Evolutionary conservation across 2,888 invertebrate species (phyloP).

Genomic region (Ormia ochracea): DNA sequence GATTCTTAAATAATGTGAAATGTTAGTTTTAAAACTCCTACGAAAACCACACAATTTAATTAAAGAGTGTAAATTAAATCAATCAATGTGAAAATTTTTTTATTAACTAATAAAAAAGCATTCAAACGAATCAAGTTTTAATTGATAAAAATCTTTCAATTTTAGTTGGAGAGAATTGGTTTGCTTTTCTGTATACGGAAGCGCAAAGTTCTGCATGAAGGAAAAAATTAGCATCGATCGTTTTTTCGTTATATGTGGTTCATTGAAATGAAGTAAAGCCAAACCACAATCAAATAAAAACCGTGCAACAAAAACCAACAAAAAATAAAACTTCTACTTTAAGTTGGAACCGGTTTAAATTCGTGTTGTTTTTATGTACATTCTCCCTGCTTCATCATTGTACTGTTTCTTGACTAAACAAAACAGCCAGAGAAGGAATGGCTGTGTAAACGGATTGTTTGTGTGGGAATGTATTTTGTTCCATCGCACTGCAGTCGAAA

Average conservation of each 20-base stretch:
- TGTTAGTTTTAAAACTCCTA: background rate
- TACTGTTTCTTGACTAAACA: constrained; percentile 53
- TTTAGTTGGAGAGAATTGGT: background rate
- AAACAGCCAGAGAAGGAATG: background rate
- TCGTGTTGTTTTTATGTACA: constrained; percentile 38
- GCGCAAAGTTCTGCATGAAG: constrained; percentile 49
- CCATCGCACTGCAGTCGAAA: constrained; percentile 23
- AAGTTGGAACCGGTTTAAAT: constrained; percentile 61
- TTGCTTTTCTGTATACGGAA: constrained; percentile 53
- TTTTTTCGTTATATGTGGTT: constrained; percentile 47
- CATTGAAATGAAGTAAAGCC: constrained; percentile 49
- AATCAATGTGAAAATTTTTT: constrained; percentile 2
- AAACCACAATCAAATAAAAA: constrained; percentile 37
- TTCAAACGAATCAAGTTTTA: constrained; percentile 17
- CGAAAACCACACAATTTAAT: constrained; percentile 2
- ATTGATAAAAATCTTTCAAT: constrained; percentile 55
- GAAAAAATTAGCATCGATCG: constrained; percentile 38
- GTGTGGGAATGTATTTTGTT: constrained; percentile 53
- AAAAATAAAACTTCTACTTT: constrained; percentile 39
- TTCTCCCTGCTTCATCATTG: background rate
- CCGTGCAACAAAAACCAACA: constrained; percentile 25
- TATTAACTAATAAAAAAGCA: constrained; percentile 24
- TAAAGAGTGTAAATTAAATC: constrained; percentile 28
- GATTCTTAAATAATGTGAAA: background rate
- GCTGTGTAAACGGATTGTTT: constrained; percentile 5